These are phyloP conservation scores for Eupithecia tripunctaria DNA, from an alignment of 2,888 invertebrate species.

Conservation along the genomic window DNA sequence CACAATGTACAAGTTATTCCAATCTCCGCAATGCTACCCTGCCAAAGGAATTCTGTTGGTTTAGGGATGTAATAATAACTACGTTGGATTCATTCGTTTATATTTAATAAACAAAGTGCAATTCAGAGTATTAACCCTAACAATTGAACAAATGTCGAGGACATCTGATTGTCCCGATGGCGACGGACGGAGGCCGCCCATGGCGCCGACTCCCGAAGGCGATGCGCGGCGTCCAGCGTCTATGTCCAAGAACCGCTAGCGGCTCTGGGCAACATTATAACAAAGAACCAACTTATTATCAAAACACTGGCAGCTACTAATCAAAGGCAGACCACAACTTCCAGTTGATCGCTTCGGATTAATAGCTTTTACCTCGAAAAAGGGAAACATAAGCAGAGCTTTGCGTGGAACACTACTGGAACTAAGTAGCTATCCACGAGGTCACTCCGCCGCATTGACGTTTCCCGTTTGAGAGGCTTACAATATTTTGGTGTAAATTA, in stretches of 20 bases:
- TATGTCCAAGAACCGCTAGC: constrained; percentile 68
- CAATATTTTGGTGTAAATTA: constrained; percentile 69
- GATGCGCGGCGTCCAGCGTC: constrained; percentile 62
- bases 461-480: constrained; percentile 73
- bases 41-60: constrained; percentile 23
- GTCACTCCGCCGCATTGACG: constrained; percentile 62
- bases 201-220: constrained; percentile 46
- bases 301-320: constrained; percentile 69
- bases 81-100: constrained; percentile 79
- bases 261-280: constrained; percentile 66
- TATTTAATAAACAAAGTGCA: constrained; percentile 86
- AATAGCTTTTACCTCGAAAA: constrained; percentile 62
- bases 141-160: constrained; percentile 82
- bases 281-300: constrained; percentile 63
- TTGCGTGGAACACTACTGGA: constrained; percentile 70
- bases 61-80: constrained; percentile 56
- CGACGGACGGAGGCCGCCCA: constrained; percentile 64
- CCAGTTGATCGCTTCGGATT: constrained; percentile 74
- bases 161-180: constrained; percentile 69
- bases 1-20: constrained; percentile 41
- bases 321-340: constrained; percentile 79
- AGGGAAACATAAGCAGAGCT: constrained; percentile 71
- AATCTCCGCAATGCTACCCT: constrained; percentile 33
- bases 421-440: constrained; percentile 70
- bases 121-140: constrained; percentile 84